A percentile compares a stretch with the other conserved stretches of the same genome.
These are phyloP conservation scores for Podocnemis expansa DNA, from an alignment of 2,113 vertebrate genomes.

Conservation along the genomic window DNA sequence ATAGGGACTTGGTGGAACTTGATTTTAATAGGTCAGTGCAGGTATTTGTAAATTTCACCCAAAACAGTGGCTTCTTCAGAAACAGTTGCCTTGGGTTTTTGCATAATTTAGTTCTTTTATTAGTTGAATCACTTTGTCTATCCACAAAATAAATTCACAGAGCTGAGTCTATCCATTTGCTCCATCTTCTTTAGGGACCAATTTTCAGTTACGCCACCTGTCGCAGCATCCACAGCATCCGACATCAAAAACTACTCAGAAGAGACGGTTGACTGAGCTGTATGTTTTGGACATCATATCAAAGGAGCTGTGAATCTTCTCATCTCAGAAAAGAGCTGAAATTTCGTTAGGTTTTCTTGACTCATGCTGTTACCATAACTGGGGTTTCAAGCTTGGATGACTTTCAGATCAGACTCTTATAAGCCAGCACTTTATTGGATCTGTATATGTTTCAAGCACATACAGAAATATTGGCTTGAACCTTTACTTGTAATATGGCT, in stretches of 20 bases:
- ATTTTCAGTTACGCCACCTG: not conserved
- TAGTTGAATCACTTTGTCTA: not conserved
- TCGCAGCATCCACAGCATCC: not conserved
- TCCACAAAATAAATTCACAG: not conserved
- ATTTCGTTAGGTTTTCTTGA: not conserved
- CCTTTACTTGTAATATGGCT: not conserved
- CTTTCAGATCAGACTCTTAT: constrained; percentile 12
- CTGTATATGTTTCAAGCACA: not conserved
- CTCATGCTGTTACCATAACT: not conserved
- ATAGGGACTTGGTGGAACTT: not conserved
- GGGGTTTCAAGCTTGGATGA: constrained; percentile 4
- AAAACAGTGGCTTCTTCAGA: not conserved
- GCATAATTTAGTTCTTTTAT: not conserved
- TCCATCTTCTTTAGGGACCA: not conserved
- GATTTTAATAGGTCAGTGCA: not conserved
- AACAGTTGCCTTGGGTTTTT: too few relatives aligned
- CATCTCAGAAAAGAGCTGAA: not conserved
- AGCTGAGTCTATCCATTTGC: not conserved
- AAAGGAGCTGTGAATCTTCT: not conserved
- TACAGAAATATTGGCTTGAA: not conserved
- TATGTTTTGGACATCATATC: not conserved
- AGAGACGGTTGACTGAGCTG: not conserved
- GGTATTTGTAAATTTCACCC: not conserved
- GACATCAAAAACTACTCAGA: not conserved
- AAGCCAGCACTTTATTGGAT: not conserved